Base-by-base conservation (phyloP, 2,888 invertebrate genomes). In the Helicoverpa assulta region DNA sequence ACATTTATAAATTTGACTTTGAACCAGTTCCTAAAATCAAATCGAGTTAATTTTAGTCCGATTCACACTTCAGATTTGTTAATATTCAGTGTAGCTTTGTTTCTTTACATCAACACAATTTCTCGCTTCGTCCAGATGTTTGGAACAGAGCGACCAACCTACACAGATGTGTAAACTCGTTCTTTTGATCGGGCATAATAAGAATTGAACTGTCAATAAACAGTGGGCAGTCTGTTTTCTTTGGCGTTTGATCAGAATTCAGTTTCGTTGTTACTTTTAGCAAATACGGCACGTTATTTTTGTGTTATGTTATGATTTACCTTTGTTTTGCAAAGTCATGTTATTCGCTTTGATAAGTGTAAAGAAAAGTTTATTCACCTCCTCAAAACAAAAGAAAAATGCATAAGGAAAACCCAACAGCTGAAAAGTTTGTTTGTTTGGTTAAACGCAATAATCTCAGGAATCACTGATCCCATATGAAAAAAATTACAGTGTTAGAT, bases 231-330 rank as follows among this genome's bases (percentile, higher is more conserved):
- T 83, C 68, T 89, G 89, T 91, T 89, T 88, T 86, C 76, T 67
- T 91, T 91, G 92, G 91, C 92, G 67, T 74, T 59, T 33, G 81
- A 84, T 90, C 91, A 90, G 88, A 71, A 69, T 82, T 82, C 71
- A 68, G 52, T 72, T 71, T 66, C 59, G 55, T 69, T 71, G 60
- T 59, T 66, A 59, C 65, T 78, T 76, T 72, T 66, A 7, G 10
- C 67, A 53, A 61, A 62, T 66, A 69, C 60, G 58, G 43, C 10
- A 21, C 18, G 16, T 47, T 81, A 68, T 75, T 75, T 81, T 63
- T 54, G 56, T 50, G 5, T 53, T 57, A 40, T 53, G 33, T 53
- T 61, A 40, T 53, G 33, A 16, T 29, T 47, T 43, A 14, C 6
- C 47, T 26, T 60, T 52, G 43, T 55, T 47, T 40, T 62, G 52